Evolutionary conservation across 64 coral and sea anemone species (phyloP), one percentile per base, ranked within the genome.

Genomic region (Dendrophyllia cribrosa): DNA sequence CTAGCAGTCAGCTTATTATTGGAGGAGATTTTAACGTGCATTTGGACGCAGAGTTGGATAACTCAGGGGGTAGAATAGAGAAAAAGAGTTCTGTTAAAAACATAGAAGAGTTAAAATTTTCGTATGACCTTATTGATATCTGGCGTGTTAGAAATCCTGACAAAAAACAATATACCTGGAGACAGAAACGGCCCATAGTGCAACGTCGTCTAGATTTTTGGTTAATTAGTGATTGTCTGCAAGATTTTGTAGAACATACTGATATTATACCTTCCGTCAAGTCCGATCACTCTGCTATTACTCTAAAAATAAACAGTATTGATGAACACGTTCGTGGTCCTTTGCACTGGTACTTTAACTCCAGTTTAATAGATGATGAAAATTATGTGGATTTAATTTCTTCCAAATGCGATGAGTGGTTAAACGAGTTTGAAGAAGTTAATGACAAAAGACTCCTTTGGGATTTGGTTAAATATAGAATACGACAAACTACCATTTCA

Each of bases 171-270:
- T 92, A 63, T 76, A 92, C 90, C 16, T 92, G 90, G 80, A 59
- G 90, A 76, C 91, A 87, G 77, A 93, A 78, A 68, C 75, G 7
- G 13, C 59, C 73, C 74, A 89, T 66, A 76, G 75, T n/a, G n/a
- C n/a, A n/a, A n/a, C n/a, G n/a, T 67, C 83, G 91, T 55, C 51
- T 93, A 4, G 81, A 92, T 65, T 92, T 68, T 85, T 92, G 90
- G 80, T 65, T 89, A 23, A 56, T 89, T 13, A 89, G 87, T 19
- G 72, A 89, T 76, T 58, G 23, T 22, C 22, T 89, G 24, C 87
- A 89, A 43, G 75, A 79, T 47, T 74, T 79, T 67, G 66, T 79
- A 66, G 61, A 26, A 7, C 20, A 47, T 50, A 67, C 58, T 15
- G 49, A 79, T 50, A 78, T 90, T 26, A 70, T 88, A 20, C 87